phyloP scores from a whole-genome alignment of 2,797 vertebrate species.

The Melopsittacus undulatus region DNA sequence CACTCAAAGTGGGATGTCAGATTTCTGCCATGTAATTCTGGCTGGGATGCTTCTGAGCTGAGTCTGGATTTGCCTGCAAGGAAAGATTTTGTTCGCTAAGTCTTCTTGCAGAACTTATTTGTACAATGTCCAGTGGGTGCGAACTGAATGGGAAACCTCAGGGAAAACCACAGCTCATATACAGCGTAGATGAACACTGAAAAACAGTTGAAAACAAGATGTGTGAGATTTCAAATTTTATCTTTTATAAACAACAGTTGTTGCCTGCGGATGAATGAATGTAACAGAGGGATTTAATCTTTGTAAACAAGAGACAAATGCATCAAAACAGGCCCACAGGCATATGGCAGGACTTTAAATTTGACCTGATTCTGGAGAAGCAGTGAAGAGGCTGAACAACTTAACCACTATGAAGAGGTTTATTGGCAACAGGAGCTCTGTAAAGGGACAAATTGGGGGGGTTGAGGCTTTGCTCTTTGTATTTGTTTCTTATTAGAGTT shows the following conservation, averaged over 20 bases:
- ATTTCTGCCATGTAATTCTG: not conserved
- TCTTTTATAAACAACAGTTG: slow-evolving; percentile 10
- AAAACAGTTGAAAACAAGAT: slow-evolving; percentile 30
- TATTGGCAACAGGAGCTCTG: slow-evolving; percentile 8
- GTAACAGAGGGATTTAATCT: slow-evolving; percentile 40
- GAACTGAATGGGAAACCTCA: slow-evolving; percentile 7
- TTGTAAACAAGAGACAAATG: slow-evolving; percentile 19
- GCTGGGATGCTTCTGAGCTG: not conserved
- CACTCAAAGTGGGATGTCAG: not conserved
- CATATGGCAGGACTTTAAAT: not conserved
- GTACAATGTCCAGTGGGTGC: not conserved
- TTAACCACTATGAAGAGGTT: not conserved
- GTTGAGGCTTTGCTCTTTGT: not conserved
- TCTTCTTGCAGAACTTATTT: slow-evolving; percentile 4
- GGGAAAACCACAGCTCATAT: slow-evolving; percentile 34
- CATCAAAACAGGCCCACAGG: not conserved
- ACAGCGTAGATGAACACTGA: slow-evolving; percentile 4
- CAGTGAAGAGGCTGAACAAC: not conserved
- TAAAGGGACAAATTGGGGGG: not conserved
- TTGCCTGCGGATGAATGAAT: not conserved
- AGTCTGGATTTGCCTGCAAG: not conserved
- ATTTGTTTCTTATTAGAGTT: not conserved
- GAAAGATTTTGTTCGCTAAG: not conserved
- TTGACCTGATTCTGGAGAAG: not conserved
- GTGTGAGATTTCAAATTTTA: not conserved